These are phyloP conservation scores for Epirrhoe alternata DNA, from an alignment of 2,888 invertebrate species.

Conservation along the genomic window DNA sequence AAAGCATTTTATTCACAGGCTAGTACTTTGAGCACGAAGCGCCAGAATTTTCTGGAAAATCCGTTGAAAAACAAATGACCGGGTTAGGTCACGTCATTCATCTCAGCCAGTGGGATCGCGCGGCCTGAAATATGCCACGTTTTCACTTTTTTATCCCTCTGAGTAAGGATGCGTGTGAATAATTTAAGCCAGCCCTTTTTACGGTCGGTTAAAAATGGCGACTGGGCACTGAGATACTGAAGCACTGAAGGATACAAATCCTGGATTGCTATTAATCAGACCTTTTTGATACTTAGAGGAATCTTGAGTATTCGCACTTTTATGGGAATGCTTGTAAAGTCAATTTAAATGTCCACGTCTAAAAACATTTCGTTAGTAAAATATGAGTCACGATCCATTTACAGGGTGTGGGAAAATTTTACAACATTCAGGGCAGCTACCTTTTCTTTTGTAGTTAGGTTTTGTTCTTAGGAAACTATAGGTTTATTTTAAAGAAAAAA, in stretches of 20 bases:
- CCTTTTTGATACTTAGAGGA: slow-evolving; percentile 4
- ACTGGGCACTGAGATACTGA: slow-evolving; percentile 26
- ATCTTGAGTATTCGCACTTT: not conserved
- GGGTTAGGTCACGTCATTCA: slow-evolving; percentile 57
- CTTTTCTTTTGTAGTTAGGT: too few species aligned
- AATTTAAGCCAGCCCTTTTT: slow-evolving; percentile 62
- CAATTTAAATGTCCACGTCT: too few species aligned
- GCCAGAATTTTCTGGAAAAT: not conserved
- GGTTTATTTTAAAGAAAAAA: too few species aligned
- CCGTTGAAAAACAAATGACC: slow-evolving; percentile 17
- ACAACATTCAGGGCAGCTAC: too few species aligned
- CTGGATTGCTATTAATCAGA: slow-evolving; percentile 16
- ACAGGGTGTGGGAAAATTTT: too few species aligned
- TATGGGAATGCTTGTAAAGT: not conserved
- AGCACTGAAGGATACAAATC: slow-evolving; percentile 18
- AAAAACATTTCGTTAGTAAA: too few species aligned
- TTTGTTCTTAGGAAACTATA: too few species aligned
- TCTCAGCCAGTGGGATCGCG: slow-evolving; percentile 44
- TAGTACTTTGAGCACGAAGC: too few species aligned
- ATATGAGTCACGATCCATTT: too few species aligned
- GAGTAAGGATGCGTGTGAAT: slow-evolving; percentile 64
- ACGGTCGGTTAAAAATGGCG: slow-evolving; percentile 58
- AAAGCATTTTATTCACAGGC: too few species aligned
- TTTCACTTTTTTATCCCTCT: slow-evolving; percentile 64
- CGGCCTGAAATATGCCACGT: slow-evolving; percentile 55